These are phyloP conservation scores for Pristionchus arcanus DNA, from an alignment of 2,888 invertebrate genomes.

Conservation along the genomic window DNA sequence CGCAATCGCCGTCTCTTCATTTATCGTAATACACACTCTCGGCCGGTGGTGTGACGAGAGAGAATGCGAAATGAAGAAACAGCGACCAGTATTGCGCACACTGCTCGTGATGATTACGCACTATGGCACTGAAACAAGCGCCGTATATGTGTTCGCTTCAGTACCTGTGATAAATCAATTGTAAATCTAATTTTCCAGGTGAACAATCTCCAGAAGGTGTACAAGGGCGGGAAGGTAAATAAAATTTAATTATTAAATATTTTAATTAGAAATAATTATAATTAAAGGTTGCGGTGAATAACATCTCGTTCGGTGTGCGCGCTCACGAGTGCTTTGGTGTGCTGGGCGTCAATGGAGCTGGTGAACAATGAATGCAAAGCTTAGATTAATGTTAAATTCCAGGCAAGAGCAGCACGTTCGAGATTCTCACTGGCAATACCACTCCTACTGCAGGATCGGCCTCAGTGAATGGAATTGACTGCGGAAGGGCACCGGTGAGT, in stretches of 20 bases:
- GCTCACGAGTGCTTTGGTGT: slow-evolving; percentile 73
- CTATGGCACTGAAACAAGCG: too few relatives aligned
- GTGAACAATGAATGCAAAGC: not conserved
- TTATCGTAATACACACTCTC: too few relatives aligned
- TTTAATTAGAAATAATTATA: not conserved
- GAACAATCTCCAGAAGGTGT: not conserved
- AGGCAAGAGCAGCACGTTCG: slow-evolving; percentile 69
- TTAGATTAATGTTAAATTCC: too few relatives aligned
- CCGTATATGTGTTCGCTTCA: too few relatives aligned
- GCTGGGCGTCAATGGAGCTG: slow-evolving; percentile 75
- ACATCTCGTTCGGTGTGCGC: slow-evolving; percentile 71
- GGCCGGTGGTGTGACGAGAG: too few relatives aligned
- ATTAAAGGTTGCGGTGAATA: slow-evolving; percentile 26
- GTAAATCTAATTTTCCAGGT: too few relatives aligned
- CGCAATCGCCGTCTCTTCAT: too few relatives aligned
- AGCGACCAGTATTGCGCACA: too few relatives aligned
- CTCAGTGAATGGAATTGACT: slow-evolving; percentile 61
- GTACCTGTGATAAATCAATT: too few relatives aligned
- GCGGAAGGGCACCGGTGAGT: not conserved
- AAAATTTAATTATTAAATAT: not conserved
- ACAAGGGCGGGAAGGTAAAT: not conserved
- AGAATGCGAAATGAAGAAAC: too few relatives aligned
- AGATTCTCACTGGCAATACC: slow-evolving; percentile 73
- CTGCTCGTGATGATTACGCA: too few relatives aligned
- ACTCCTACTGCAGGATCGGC: slow-evolving; percentile 65